Evolutionary conservation across 2,888 invertebrate genomes (phyloP), one percentile per base, ranked within the genome.

Genomic region (Drosophila limbata): DNA sequence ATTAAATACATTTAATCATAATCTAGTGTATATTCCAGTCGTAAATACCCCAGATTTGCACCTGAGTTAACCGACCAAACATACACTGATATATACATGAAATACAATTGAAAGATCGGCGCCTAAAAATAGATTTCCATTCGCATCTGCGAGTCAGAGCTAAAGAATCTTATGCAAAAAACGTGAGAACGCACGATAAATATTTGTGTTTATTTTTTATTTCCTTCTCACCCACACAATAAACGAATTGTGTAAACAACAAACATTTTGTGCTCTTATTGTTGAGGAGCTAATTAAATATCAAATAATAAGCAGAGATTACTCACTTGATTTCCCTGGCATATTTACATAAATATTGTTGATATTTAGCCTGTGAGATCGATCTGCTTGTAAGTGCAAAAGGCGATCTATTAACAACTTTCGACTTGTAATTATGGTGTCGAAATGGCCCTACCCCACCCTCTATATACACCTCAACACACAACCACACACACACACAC

Each of bases 131-230:
- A 84, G 84, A 88, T 71, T 84, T 84, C 84, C 84, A 84, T 82
- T 73, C 60, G 71, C 50, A 63, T 62, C 63, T 69, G 61, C 79
- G 67, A 72, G 84, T 87, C 88, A 84, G 71, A 80, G 53, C 51
- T 44, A 64, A 85, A 84, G 68, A 84, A 84, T 84, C 83, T 79
- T 59, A 69, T 83, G 84, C 88, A 64, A 73, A 83, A 59, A 88
- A 82, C 85, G 88, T 88, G 88, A 84, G 88, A 88, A 53, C 68
- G 69, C 67, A 73, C 75, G 77, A 70, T 73, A 66, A 73, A 70
- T 73, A 62, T 76, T 65, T 81, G 42, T 39, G 51, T 53, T 59
- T 65, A 44, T 68, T 56, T 69, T 57, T 66, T 60, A 47, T 63
- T 61, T 67, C 44, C 25, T 51, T 55, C 39, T 56, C 65, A 57